These are phyloP conservation scores for Synanthedon myopaeformis DNA, from an alignment of 2,888 invertebrate species.

Conservation along the genomic window DNA sequence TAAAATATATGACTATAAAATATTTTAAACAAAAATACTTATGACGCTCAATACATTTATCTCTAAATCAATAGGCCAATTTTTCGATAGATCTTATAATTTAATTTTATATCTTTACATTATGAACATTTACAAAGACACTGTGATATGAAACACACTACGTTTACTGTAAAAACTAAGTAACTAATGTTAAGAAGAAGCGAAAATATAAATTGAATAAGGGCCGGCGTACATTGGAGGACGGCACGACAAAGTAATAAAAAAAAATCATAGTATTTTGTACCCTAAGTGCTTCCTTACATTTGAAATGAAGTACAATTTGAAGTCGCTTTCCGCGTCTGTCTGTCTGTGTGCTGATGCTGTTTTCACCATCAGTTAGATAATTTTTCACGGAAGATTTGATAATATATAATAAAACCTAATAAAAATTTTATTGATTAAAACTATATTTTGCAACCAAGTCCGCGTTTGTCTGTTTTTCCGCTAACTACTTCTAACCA, in stretches of 20 bases:
- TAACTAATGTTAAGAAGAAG: background rate
- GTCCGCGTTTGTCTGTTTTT: too few relatives aligned
- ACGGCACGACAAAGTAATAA: too few relatives aligned
- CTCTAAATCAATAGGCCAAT: conserved; percentile 22
- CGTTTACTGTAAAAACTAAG: conserved; percentile 11
- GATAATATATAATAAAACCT: background rate
- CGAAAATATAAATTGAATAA: background rate
- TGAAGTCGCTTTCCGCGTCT: too few relatives aligned
- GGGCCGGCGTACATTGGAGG: too few relatives aligned
- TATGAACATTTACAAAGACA: conserved; percentile 22
- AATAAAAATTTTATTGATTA: background rate
- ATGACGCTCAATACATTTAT: background rate
- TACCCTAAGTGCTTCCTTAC: too few relatives aligned
- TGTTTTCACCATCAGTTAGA: too few relatives aligned
- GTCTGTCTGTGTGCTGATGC: too few relatives aligned
- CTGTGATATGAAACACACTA: conserved; percentile 40
- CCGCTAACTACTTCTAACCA: too few relatives aligned
- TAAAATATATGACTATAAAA: conserved; percentile 4
- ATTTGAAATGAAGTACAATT: too few relatives aligned
- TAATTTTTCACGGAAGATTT: background rate
- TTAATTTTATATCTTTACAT: conserved; percentile 19
- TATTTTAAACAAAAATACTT: background rate
- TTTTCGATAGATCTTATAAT: conserved; percentile 10
- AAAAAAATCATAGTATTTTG: too few relatives aligned
- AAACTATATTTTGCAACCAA: background rate